These are phyloP conservation scores for Zygogramma bicolorata DNA, from an alignment of 2,888 invertebrate species.

Conservation along the genomic window DNA sequence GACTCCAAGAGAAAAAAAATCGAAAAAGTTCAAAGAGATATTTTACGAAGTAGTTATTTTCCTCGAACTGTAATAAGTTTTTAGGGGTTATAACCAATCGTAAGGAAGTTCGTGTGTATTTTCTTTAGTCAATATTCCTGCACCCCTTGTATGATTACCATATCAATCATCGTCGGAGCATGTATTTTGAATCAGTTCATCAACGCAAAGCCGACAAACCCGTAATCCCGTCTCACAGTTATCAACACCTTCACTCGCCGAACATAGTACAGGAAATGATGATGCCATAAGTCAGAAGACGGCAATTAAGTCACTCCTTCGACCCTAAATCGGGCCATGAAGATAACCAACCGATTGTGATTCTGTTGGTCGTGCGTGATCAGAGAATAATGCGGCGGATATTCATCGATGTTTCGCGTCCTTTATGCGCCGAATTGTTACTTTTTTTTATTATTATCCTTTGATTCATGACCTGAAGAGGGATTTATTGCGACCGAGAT, in stretches of 20 bases:
- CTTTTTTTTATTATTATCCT: neutral
- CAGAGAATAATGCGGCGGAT: constrained; percentile 12
- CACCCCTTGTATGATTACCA: no score
- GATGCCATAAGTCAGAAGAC: neutral
- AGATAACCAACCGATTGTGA: neutral
- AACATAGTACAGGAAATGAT: neutral
- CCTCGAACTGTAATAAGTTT: no score
- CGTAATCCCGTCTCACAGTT: neutral
- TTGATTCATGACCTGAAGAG: neutral
- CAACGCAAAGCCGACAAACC: neutral
- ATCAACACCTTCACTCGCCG: neutral
- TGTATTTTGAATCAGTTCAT: no score
- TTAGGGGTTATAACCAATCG: no score
- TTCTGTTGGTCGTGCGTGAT: constrained; percentile 8
- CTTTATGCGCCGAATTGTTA: constrained; percentile 6
- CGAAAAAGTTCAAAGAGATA: no score
- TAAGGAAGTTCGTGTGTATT: no score
- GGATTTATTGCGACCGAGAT: neutral
- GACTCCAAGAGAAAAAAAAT: no score
- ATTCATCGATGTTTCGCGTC: neutral
- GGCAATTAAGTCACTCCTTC: neutral
- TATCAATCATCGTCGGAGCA: no score
- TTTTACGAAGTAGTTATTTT: no score
- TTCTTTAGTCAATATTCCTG: no score
- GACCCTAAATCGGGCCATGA: neutral